Percentiles rank a stretch among this genome's conserved stretches.
These are phyloP conservation scores for Gymnoscopelus microlampas DNA, from an alignment of 2,797 vertebrate genomes.

Conservation along the genomic window DNA sequence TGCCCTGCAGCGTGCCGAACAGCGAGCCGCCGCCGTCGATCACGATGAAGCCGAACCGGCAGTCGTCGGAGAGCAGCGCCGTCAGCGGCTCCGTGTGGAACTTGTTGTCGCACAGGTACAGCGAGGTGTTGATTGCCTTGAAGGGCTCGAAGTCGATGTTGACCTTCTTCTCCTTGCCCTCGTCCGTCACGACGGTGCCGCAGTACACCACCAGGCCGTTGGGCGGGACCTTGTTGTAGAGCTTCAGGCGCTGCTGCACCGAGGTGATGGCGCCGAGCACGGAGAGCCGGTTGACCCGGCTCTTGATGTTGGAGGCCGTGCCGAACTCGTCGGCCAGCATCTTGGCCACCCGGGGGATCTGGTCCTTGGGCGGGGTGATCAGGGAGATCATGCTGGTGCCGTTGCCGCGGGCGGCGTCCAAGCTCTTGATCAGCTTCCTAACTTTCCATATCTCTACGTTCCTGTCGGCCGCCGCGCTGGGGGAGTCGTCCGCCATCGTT, in stretches of 20 bases:
- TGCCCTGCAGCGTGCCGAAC: conserved; percentile 98
- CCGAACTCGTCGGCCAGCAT: conserved; percentile 99
- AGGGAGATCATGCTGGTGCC: conserved; percentile 99
- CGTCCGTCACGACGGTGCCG: conserved; percentile 99
- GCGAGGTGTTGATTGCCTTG: conserved; percentile 99
- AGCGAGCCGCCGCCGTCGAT: conserved; percentile 97
- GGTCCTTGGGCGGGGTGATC: conserved; percentile 99
- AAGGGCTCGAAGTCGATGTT: conserved; percentile 99
- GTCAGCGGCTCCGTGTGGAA: conserved; percentile 99
- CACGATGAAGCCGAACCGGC: conserved; percentile 99
- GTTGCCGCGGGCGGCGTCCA: conserved; percentile 97
- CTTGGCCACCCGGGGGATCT: conserved; percentile 99
- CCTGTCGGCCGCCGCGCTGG: conserved; percentile 93
- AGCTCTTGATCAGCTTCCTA: conserved; percentile 99
- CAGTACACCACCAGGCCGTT: conserved; percentile 99
- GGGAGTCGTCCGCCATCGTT: conserved; percentile 99
- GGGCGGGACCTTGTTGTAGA: conserved; percentile 99
- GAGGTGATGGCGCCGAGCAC: conserved; percentile 99
- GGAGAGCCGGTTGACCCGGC: conserved; percentile 98
- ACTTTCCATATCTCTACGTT: conserved; percentile 99
- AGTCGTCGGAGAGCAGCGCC: conserved; percentile 95
- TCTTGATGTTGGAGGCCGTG: conserved; percentile 99
- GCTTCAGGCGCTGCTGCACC: conserved; percentile 99
- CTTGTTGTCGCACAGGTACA: conserved; percentile 99
- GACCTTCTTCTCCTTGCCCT: conserved; percentile 99